phyloP scores from a whole-genome alignment of 2,888 invertebrate genomes.

The Drosophila ochracea region DNA sequence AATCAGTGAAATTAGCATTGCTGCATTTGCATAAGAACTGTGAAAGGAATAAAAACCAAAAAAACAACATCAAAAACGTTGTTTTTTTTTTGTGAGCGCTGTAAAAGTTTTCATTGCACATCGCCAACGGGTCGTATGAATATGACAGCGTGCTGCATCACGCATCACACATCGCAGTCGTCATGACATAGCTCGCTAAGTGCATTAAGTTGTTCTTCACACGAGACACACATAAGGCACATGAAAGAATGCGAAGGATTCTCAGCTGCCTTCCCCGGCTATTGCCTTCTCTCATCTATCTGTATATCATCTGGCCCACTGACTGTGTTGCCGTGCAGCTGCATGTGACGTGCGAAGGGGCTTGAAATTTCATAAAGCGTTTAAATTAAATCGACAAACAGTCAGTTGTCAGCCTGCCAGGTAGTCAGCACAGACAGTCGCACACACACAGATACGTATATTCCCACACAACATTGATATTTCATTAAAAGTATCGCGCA shows the following conservation, averaged over 20 bases:
- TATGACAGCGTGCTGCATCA: constrained; percentile 54
- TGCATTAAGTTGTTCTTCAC: constrained; percentile 84
- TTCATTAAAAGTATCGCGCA: constrained; percentile 75
- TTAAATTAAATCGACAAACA: constrained; percentile 75
- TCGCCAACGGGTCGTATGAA: constrained; percentile 62
- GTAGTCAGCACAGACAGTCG: constrained; percentile 20
- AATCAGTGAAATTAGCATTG: constrained; percentile 75
- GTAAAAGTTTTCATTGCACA: constrained; percentile 42
- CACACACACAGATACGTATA: constrained; percentile 12
- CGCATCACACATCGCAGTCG: constrained; percentile 36
- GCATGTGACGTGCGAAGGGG: constrained; percentile 62
- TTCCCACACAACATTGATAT: constrained; percentile 73
- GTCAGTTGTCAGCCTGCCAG: constrained; percentile 58
- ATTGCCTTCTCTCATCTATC: constrained; percentile 13
- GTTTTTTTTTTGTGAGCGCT: constrained; percentile 45
- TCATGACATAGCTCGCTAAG: constrained; percentile 77
- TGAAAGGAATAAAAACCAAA: not conserved
- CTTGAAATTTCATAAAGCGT: constrained; percentile 81
- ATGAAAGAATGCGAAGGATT: constrained; percentile 52
- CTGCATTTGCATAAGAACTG: constrained; percentile 66
- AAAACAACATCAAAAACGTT: constrained; percentile 24
- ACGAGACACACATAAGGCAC: constrained; percentile 46
- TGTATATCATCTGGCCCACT: not conserved
- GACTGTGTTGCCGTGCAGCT: constrained; percentile 60
- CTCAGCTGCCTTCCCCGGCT: constrained; percentile 12